Evolutionary conservation across 1,140 invertebrate species (phyloP), one percentile per base, ranked within the genome.

Genomic region (Rhynchophorus ferrugineus): DNA sequence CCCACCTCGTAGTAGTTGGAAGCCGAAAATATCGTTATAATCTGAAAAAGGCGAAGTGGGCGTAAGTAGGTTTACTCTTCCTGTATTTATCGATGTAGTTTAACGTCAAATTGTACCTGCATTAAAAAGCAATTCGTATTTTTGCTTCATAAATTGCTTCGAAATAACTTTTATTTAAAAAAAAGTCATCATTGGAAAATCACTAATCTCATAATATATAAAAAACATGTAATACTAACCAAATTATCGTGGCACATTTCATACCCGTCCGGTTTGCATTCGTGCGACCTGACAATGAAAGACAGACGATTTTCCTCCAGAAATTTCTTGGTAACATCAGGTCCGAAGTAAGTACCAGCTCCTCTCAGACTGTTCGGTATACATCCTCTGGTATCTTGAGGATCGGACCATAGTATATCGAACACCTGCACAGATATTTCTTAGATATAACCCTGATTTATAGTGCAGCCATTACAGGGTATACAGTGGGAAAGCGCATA

Each of bases 1-100:
- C 91, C 91, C 19, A 87, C 74, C 65, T 92, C 90, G 69, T 95
- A 95, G 67, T 95, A 95, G 69, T 94, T 94, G 1, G 91, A 95
- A 1, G 91, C 91, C 7, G 90, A 94, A 71, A 95, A 95, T 58
- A 95, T 85, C 29, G 91, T 95, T 54, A 95, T 79, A 37, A 91
- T 84, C 87, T 91, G 22, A 17, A 44, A 48, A 34, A n/a, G 11
- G 14, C n/a, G 7, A 19, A 11, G 11, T 43, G 16, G 11, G 9
- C 3, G 16, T 11, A 21, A 38, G 14, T 7, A 17, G 16, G 37
- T 6, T 14, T 33, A 6, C 11, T 6, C 5, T 33, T 33, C 11
- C 5, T 35, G 6, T 35, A 16, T 16, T 9, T 13, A 22, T 51
- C 46, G 34, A 41, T 33, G 5, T 5, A 33, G 5, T 33, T 33